Base-by-base conservation (phyloP, 2,888 invertebrate species). In the Rhaphigaster nebulosa region DNA sequence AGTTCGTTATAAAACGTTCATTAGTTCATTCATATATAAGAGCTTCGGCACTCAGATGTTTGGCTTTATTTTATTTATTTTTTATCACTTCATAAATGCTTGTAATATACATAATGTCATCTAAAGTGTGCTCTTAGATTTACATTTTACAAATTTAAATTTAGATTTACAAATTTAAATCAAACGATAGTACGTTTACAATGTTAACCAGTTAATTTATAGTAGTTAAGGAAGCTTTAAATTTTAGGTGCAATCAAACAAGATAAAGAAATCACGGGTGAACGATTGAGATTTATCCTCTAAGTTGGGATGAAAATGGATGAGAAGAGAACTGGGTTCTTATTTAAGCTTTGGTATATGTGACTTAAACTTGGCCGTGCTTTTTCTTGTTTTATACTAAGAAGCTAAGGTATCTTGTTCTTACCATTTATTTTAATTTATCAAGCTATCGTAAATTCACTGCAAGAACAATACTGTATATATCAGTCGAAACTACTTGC, bases 261-360 rank as follows among this genome's bases (percentile, higher is more conserved):
- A 76, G 70, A 76, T 76, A 76, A 76, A 76, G 70, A 76, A 76
- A 76, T 76, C 34, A 76, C 70, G 70, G 34, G 18, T 76, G 70
- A 76, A 76, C 70, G 70, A 76, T 76, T 76, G 34, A 76, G 70
- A 76, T 76, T 76, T 76, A 76, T 38, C 70, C 20, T 38, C 18
- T 8, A 76, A 76, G 70, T 76, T 76, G 70, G 70, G 38, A 76
- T 76, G 70, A 76, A 76, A 76, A 76, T 76, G 70, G 70, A 76
- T 76, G 70, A 38, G 12, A 38, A 38, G 20, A 38, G 70, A 38
- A 20, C 70, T 38, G 38, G 70, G 8, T 76, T 34, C 34, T 38
- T 76, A 38, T 38, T 76, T 76, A 76, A 38, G 8, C 1, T 38
- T 76, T 34, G 70, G 18, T 76, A 76, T 76, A 23, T 76, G 70